These are phyloP conservation scores for Acrobasis repandana DNA, from an alignment of 2,888 invertebrate genomes.

Conservation along the genomic window DNA sequence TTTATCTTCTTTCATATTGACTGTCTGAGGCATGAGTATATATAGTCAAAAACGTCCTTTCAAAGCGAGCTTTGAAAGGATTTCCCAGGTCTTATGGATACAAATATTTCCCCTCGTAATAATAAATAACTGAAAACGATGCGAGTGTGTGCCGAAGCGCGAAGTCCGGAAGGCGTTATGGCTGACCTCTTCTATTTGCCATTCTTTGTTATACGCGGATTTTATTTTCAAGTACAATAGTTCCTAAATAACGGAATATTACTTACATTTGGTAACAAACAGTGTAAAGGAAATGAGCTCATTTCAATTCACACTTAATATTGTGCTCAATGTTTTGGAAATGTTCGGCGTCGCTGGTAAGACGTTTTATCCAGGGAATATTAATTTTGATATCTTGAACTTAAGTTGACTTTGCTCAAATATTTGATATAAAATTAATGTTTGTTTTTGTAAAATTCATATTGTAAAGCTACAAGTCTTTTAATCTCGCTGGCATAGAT, in stretches of 20 bases:
- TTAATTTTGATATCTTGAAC: neutral
- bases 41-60: neutral
- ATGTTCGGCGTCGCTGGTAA: neutral
- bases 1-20: neutral
- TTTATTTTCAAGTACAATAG: neutral
- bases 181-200: constrained; percentile 14
- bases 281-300: constrained; percentile 1
- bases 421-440: neutral
- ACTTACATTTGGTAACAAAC: no score
- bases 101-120: constrained; percentile 14
- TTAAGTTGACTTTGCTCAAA: neutral
- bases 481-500: no score
- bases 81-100: constrained; percentile 9
- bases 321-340: neutral
- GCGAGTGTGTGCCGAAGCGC: constrained; percentile 6
- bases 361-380: neutral
- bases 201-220: neutral
- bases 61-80: constrained; percentile 4
- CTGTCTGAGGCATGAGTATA: neutral
- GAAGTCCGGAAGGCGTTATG: constrained; percentile 18
- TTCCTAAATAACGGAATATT: no score
- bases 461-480: no score
- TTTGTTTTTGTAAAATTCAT: no score
- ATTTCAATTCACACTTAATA: constrained; percentile 1
- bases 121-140: constrained; percentile 17